phyloP scores from a whole-genome alignment of 2,888 invertebrate genomes.

The Lasioglossum calceatum region DNA sequence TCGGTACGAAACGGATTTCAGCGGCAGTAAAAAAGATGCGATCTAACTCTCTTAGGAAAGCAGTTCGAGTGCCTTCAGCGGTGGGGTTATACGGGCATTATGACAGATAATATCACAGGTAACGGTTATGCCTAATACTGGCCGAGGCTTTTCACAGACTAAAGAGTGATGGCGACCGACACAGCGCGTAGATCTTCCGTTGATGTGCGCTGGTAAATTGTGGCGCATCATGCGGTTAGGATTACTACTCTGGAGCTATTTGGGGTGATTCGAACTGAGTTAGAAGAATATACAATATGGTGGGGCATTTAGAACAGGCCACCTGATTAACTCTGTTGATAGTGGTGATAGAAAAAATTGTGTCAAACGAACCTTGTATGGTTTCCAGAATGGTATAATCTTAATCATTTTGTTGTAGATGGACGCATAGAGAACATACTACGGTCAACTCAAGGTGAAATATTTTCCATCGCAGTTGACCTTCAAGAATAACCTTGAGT shows the following conservation, averaged over 20 bases:
- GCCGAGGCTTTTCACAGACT: neutral
- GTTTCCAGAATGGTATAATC: neutral
- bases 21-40: neutral
- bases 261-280: neutral
- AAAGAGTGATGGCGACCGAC: neutral
- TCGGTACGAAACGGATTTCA: neutral
- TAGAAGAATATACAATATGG: too few species aligned
- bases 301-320: neutral
- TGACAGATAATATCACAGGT: slow-evolving; percentile 16
- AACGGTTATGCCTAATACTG: neutral
- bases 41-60: neutral
- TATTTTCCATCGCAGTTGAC: too few species aligned
- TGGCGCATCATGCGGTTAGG: neutral
- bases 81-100: slow-evolving; percentile 19
- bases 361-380: neutral
- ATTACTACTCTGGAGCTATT: neutral
- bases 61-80: neutral
- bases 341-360: neutral
- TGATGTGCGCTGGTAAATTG: neutral
- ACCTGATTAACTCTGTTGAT: neutral
- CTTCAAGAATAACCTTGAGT: too few species aligned
- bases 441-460: too few species aligned
- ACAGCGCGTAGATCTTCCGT: neutral
- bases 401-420: too few species aligned
- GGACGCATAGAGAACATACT: too few species aligned